These are phyloP conservation scores for Phyllostomus hastatus DNA, from an alignment of 2,113 vertebrate genomes.

Conservation along the genomic window DNA sequence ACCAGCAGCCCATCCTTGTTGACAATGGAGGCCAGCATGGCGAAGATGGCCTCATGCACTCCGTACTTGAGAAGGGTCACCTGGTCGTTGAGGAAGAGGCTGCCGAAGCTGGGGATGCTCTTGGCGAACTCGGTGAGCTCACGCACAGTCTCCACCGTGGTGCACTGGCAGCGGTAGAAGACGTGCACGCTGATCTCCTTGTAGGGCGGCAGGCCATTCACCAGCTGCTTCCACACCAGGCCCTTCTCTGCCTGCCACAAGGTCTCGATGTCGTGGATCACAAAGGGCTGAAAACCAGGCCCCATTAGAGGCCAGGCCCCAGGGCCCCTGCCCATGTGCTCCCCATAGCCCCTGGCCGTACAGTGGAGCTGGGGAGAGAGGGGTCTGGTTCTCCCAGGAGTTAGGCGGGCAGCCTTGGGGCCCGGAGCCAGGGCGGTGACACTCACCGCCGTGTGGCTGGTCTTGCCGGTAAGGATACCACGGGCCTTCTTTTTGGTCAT, in stretches of 20 bases:
- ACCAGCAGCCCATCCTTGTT: conserved; percentile 98
- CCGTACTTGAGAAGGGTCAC: conserved; percentile 98
- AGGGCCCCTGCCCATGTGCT: neutral
- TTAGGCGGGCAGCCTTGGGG: neutral
- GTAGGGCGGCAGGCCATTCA: conserved; percentile 90
- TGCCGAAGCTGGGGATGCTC: conserved; percentile 95
- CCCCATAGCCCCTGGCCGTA: neutral
- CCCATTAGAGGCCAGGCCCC: conserved; percentile 14
- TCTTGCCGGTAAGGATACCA: conserved; percentile 94
- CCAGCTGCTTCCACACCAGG: conserved; percentile 95
- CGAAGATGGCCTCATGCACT: conserved; percentile 97
- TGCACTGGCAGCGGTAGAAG: conserved; percentile 99
- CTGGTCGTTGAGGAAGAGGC: conserved; percentile 97
- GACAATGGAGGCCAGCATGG: conserved; percentile 98
- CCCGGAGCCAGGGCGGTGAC: conserved; percentile 5
- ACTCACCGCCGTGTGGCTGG: conserved; percentile 92
- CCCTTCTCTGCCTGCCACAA: conserved; percentile 97
- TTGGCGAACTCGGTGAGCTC: conserved; percentile 99
- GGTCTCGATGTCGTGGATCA: conserved; percentile 97
- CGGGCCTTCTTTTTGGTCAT: conserved; percentile 99
- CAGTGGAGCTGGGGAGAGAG: neutral
- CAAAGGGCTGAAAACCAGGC: conserved; percentile 89
- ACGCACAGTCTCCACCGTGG: conserved; percentile 95
- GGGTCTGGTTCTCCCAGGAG: neutral
- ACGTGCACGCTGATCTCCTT: conserved; percentile 98